Percentiles rank a stretch among this genome's conserved stretches.
phyloP scores from a whole-genome alignment of 2,113 vertebrate genomes.

The Synodontis membranacea region DNA sequence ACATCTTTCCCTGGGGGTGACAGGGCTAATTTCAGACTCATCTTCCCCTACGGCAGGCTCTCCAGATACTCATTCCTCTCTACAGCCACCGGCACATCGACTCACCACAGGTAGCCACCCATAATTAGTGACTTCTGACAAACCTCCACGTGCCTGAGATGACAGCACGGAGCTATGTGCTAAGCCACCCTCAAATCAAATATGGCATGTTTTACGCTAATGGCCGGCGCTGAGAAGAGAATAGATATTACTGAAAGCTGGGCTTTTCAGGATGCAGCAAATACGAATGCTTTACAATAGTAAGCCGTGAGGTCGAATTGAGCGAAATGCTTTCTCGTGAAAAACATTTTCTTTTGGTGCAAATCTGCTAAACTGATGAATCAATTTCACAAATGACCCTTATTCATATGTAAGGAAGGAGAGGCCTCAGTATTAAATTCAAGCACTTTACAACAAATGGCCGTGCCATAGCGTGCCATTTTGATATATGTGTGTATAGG shows the following conservation, averaged over 20 bases:
- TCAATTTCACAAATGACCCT: constrained; percentile 70
- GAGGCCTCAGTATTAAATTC: constrained; percentile 69
- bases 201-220: neutral
- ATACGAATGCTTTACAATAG: constrained; percentile 23
- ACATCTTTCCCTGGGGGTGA: constrained; percentile 67
- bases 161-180: neutral
- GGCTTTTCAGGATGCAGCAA: neutral
- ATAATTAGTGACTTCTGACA: constrained; percentile 62
- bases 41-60: constrained; percentile 72
- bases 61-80: constrained; percentile 35
- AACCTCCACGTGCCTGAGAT: constrained; percentile 29
- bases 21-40: constrained; percentile 76
- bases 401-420: constrained; percentile 71
- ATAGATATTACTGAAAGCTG: neutral
- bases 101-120: constrained; percentile 64
- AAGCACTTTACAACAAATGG: constrained; percentile 71
- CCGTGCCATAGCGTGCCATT: constrained; percentile 69
- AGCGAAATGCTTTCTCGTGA: neutral
- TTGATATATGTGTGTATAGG: constrained; percentile 70
- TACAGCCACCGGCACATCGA: constrained; percentile 57
- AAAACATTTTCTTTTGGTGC: neutral
- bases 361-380: constrained; percentile 55
- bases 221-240: too few relatives aligned
- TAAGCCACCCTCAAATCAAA: constrained; percentile 5
- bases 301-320: constrained; percentile 14